A percentile compares a stretch with the other conserved stretches of the same genome.
phyloP scores from a whole-genome alignment of 2,113 vertebrate species.

The Tinamus guttatus region DNA sequence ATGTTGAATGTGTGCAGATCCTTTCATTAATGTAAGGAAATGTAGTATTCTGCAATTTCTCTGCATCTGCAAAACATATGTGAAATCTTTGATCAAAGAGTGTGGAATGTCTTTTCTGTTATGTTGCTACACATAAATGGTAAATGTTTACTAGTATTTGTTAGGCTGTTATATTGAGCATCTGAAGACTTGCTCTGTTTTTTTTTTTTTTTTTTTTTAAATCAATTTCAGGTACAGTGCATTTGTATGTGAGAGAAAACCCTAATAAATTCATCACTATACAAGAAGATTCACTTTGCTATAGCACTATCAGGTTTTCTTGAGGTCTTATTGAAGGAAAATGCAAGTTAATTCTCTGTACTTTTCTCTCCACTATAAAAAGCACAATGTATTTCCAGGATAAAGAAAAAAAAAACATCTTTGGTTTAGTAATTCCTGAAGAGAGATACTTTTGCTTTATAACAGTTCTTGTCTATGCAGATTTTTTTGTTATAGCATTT shows the following conservation, averaged over 20 bases:
- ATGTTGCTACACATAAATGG: background rate
- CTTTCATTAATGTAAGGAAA: background rate
- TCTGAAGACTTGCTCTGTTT: too few relatives aligned
- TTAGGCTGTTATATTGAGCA: background rate
- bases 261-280: background rate
- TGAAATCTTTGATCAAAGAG: background rate
- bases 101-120: conserved; percentile 21
- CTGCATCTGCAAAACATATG: background rate
- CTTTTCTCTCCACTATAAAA: background rate
- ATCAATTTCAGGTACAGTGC: background rate
- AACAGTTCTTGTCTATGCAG: background rate
- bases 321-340: background rate
- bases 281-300: background rate
- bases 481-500: background rate
- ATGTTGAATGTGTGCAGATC: background rate
- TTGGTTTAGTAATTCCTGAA: background rate
- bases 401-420: background rate
- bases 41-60: background rate
- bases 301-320: background rate
- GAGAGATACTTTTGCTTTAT: background rate
- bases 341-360: background rate
- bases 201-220: too few relatives aligned
- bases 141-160: conserved; percentile 9
- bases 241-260: background rate
- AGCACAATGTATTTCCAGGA: background rate